Conservation (phyloP, 1,140 invertebrate species). For the Ceratina japonica region DNA sequence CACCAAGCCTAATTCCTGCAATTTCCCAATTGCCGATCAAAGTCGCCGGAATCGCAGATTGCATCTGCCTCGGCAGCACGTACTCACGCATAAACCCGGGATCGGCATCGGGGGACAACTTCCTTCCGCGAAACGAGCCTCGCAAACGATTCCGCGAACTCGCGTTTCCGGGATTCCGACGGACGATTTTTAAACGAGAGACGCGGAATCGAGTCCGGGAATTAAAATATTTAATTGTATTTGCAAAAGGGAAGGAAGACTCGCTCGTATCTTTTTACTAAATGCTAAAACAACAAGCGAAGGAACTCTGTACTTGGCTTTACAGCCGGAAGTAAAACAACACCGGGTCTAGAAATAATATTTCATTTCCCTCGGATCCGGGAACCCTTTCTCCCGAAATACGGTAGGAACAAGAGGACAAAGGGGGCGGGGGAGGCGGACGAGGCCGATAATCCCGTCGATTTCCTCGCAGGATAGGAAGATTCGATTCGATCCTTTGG, state of each 20-base stretch:
- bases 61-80: slow-evolving; percentile 54
- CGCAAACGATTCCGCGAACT: background rate
- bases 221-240: too few species aligned
- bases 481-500: background rate
- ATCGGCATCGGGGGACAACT: slow-evolving; percentile 1
- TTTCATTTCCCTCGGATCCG: background rate
- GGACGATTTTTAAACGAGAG: background rate
- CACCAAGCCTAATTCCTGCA: slow-evolving; percentile 71
- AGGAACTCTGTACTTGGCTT: too few species aligned
- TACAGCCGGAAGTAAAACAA: too few species aligned
- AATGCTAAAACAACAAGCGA: too few species aligned
- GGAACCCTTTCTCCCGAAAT: background rate
- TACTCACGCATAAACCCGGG: slow-evolving; percentile 3
- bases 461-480: slow-evolving; percentile 6
- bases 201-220: too few species aligned
- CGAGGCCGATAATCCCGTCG: slow-evolving; percentile 29
- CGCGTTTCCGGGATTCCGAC: background rate
- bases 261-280: too few species aligned
- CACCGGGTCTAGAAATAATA: too few species aligned
- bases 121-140: slow-evolving; percentile 13
- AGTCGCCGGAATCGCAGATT: slow-evolving; percentile 72
- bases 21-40: slow-evolving; percentile 77
- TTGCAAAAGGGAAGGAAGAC: too few species aligned
- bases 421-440: background rate
- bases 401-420: too few species aligned